A percentile compares a stretch with the other conserved stretches of the same genome.
Conservation (phyloP, 2,888 invertebrate genomes). For the Allacma fusca region DNA sequence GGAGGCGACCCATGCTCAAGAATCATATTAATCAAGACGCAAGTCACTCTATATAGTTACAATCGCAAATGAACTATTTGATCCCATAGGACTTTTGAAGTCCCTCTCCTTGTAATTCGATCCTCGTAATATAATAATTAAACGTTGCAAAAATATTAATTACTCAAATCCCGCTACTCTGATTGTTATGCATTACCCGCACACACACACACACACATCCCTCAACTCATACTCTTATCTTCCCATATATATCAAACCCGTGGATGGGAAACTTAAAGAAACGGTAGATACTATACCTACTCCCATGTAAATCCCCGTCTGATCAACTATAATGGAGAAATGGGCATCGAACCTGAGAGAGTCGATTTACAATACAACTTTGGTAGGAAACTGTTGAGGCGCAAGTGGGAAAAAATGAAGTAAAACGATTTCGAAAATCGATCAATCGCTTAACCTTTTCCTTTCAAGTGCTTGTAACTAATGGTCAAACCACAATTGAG, state of each 20-base stretch:
- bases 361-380: not conserved
- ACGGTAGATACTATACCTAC: too few relatives aligned
- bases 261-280: too few relatives aligned
- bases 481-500: conserved; percentile 3
- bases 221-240: too few relatives aligned
- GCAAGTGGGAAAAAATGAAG: not conserved
- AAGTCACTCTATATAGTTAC: not conserved
- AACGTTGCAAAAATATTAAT: not conserved
- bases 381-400: not conserved
- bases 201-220: too few relatives aligned
- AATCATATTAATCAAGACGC: not conserved
- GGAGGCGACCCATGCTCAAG: too few relatives aligned
- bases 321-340: too few relatives aligned
- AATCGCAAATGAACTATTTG: not conserved
- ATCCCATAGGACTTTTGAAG: not conserved
- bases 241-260: too few relatives aligned
- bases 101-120: not conserved
- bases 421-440: not conserved
- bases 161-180: not conserved
- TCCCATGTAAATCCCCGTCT: too few relatives aligned
- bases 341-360: not conserved
- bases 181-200: too few relatives aligned
- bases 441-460: not conserved
- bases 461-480: not conserved
- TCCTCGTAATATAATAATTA: not conserved